phyloP scores from a whole-genome alignment of 1,140 invertebrate genomes.

The Temnothorax curvispinosus region DNA sequence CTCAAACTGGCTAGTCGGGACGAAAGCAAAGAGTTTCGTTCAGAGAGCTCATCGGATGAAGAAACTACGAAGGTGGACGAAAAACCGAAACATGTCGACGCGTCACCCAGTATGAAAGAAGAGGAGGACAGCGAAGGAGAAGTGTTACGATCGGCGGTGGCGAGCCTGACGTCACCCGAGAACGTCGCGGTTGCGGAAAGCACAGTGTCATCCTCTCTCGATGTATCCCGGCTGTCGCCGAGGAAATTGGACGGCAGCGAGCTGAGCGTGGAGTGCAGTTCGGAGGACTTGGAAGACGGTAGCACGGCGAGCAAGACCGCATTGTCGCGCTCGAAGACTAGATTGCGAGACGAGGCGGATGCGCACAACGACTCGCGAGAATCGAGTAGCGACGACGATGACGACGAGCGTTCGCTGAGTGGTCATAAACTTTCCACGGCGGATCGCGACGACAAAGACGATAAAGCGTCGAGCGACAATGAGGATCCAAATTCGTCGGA shows the following conservation, averaged over 20 bases:
- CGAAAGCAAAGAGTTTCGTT: not conserved
- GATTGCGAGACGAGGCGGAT: not conserved
- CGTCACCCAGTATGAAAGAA: not conserved
- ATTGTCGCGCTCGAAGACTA: not conserved
- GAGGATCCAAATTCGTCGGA: slow-evolving; percentile 61
- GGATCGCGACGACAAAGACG: not conserved
- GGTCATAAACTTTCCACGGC: not conserved
- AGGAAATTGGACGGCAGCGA: slow-evolving; percentile 59
- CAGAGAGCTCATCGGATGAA: slow-evolving; percentile 34
- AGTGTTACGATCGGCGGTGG: not conserved
- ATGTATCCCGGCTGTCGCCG: slow-evolving; percentile 43
- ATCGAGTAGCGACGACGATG: not conserved
- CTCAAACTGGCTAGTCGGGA: slow-evolving; percentile 27
- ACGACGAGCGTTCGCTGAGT: not conserved
- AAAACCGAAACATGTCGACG: not conserved
- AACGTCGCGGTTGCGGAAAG: not conserved
- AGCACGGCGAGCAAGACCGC: not conserved
- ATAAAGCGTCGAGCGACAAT: slow-evolving; percentile 54
- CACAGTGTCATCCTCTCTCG: slow-evolving; percentile 19
- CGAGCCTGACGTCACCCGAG: not conserved
- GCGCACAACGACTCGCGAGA: not conserved
- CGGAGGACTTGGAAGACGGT: slow-evolving; percentile 1
- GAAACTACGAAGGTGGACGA: slow-evolving; percentile 16
- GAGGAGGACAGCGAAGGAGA: not conserved
- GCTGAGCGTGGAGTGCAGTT: slow-evolving; percentile 20